phyloP scores from a whole-genome alignment of 1,140 invertebrate species.

The Halesus radiatus region DNA sequence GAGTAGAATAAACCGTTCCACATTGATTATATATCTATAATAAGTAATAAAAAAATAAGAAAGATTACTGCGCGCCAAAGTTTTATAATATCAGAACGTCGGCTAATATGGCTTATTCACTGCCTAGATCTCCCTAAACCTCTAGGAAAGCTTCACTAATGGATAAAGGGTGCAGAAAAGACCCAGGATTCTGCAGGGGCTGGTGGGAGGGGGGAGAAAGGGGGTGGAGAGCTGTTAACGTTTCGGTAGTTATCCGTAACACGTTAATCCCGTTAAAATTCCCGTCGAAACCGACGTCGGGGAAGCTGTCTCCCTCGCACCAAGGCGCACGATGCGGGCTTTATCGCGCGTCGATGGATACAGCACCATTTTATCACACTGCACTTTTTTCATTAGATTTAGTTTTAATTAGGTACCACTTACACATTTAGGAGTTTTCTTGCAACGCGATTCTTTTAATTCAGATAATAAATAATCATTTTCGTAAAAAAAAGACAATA shows the following conservation, averaged over 20 bases:
- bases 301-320: background rate
- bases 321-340: background rate
- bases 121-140: conserved; percentile 26
- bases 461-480: too few relatives aligned
- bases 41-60: too few relatives aligned
- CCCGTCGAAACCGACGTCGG: background rate
- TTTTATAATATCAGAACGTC: background rate
- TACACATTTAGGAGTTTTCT: too few relatives aligned
- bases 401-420: too few relatives aligned
- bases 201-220: background rate
- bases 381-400: background rate
- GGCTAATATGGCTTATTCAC: conserved; percentile 43
- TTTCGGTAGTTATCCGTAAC: conserved; percentile 52
- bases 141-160: conserved; percentile 27
- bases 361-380: background rate
- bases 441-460: too few relatives aligned
- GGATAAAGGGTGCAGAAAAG: conserved; percentile 47
- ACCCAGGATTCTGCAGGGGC: background rate
- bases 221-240: conserved; percentile 23
- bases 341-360: background rate
- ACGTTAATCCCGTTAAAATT: conserved; percentile 54
- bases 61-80: too few relatives aligned
- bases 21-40: too few relatives aligned
- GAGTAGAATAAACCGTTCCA: too few relatives aligned
- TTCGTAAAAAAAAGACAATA: too few relatives aligned